Base-by-base conservation (phyloP, 2,113 vertebrate species). In the Verasper variegatus region DNA sequence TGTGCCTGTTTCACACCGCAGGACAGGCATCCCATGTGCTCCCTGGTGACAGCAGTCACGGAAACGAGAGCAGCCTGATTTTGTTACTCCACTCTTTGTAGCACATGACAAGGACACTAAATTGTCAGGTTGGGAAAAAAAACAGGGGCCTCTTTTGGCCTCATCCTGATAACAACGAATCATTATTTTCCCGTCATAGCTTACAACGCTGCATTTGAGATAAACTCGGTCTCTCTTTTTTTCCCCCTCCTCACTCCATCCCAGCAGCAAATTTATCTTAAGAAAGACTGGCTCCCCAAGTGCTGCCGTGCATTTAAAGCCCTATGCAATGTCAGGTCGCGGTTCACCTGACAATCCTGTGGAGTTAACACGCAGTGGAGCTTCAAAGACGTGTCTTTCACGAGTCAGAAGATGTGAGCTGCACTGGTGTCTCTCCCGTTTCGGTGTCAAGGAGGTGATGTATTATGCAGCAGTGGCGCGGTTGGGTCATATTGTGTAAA, bases 381-480 rank as follows among this genome's bases (percentile, higher is more conserved):
- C 84, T 86, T 82, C 81, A 86, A 86, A 90, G 87, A 77, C 63
- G 42, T 71, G 80, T 86, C 77, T 85, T 75, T 84, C 81, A 76
- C 61, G 18, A 80, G 61, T 78, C 23, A 9, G 72, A 71, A 74
- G 78, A 86, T 86, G 74, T 84, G 68, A 89, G 88, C 61, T 9
- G 55, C 82, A 71, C 63, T 68, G 80, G 86, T 62, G 80, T 70
- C 78, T 69, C 64, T 74, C 40, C 68, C 18, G 60, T 83, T 69
- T 62, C n/a, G 79, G 86, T 85, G 91, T 89, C 79, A 71, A 89
- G 79, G 74, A 85, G 84, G 84, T 71, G 78, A 92, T 90, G 86
- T 85, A 85, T 88, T 84, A 86, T 89, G 87, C 84, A 88, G 82
- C 74, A 81, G 70, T 67, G 31, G 31, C 31, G 31, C 31, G 27